Conservation (phyloP, 2,113 vertebrate species). For the Xiphophorus hellerii region DNA sequence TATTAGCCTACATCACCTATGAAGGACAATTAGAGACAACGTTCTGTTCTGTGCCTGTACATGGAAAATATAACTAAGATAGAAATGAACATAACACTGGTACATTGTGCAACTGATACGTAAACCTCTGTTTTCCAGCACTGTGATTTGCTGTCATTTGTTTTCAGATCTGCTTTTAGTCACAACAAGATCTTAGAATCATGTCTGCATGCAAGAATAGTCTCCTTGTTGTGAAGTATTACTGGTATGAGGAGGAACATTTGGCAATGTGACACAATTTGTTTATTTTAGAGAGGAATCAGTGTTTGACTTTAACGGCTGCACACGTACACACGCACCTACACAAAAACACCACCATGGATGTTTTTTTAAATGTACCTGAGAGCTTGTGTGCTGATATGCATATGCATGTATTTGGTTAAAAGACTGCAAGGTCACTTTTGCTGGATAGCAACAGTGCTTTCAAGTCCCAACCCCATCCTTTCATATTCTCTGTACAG, state of each 20-base stretch:
- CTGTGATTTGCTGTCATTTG: not conserved
- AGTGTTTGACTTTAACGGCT: not conserved
- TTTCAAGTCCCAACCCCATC: conserved; percentile 2
- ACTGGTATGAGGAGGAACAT: conserved; percentile 4
- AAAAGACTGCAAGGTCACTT: not conserved
- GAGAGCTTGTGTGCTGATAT: not conserved
- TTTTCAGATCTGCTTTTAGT: not conserved
- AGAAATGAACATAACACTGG: not conserved
- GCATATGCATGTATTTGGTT: not conserved
- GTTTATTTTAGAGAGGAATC: conserved; percentile 12
- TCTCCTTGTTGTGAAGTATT: not conserved
- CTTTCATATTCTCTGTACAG: not conserved
- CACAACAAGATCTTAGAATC: not conserved
- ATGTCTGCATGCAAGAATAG: not conserved
- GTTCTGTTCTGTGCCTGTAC: not conserved
- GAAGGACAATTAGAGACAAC: not conserved
- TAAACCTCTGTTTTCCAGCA: not conserved
- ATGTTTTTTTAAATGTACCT: not conserved
- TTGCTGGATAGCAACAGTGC: not conserved
- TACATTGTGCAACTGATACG: not conserved
- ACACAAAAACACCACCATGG: not conserved
- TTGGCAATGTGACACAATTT: not conserved
- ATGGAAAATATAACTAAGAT: not conserved
- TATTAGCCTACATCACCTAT: not conserved
- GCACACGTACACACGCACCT: too few relatives aligned